Evolutionary conservation across 1,140 invertebrate species (phyloP).

Genomic region (Cydia fagiglandana): DNA sequence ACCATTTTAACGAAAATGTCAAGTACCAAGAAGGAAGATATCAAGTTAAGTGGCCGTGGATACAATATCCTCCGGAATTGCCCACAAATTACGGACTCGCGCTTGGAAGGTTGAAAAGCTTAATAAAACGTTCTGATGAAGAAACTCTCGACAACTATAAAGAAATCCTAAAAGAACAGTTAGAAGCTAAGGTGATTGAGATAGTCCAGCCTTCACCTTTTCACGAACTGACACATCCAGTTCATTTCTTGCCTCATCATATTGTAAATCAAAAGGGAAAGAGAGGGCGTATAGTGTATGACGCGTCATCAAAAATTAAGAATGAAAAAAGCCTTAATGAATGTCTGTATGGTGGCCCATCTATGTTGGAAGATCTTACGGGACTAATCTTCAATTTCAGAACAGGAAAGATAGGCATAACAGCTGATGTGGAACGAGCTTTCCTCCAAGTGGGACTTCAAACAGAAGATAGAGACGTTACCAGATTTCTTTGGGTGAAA

Average conservation of each 20-base stretch:
- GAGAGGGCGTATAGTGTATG: constrained; percentile 28
- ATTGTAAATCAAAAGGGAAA: constrained; percentile 26
- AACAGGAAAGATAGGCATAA: constrained; percentile 25
- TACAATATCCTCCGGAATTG: constrained; percentile 24
- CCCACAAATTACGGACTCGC: constrained; percentile 33
- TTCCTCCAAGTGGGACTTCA: constrained; percentile 34
- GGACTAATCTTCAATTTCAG: constrained; percentile 33
- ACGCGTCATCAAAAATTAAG: constrained; percentile 21
- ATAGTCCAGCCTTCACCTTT: background rate
- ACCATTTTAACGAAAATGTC: constrained; percentile 32
- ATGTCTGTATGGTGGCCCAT: constrained; percentile 33
- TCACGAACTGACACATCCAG: background rate
- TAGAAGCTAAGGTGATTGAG: constrained; percentile 6
- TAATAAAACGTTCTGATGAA: constrained; percentile 25
- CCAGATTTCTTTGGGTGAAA: constrained; percentile 35
- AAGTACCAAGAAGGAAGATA: constrained; percentile 29
- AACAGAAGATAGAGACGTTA: constrained; percentile 34
- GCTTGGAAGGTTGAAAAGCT: constrained; percentile 7
- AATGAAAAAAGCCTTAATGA: constrained; percentile 18
- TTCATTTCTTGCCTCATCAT: constrained; percentile 24
- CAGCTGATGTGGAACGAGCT: background rate
- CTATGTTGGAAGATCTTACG: constrained; percentile 32
- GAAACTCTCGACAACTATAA: constrained; percentile 20
- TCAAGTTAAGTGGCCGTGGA: constrained; percentile 34
- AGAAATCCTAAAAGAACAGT: constrained; percentile 25